Evolutionary conservation across 2,797 vertebrate species (phyloP), one percentile per base, ranked within the genome.

Genomic region (Pangasius mekongensis): DNA sequence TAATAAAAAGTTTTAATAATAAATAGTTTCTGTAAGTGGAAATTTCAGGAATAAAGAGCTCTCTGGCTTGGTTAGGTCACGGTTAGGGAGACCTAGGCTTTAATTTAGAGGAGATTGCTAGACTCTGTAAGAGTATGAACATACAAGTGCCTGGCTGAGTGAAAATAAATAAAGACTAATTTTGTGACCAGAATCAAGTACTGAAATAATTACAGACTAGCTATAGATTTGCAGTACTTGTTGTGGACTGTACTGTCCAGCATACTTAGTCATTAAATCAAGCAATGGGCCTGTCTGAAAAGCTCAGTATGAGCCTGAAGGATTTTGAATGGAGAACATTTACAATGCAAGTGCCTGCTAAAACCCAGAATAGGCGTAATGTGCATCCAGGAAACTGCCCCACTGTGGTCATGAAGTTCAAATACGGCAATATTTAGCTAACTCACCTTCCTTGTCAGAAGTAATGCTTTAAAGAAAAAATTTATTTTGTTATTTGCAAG

Each of bases 401-500:
- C 60, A 77, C 20, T 84, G 85, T 83, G 85, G 81, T 78, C 80
- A 54, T 83, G 60, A 22, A 56, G 74, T 66, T 58, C 49, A 52
- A 66, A 56, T 67, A 33, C 8, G 49, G 49, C 86, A 54, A 69
- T n/a, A 86, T 66, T 89, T 76, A 84, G 49, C 62, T 39, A 56
- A 69, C 54, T 86, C 82, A 56, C 83, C 20, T 36, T 54, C 10
- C 58, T 52, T 71, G 58, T 77, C 82, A 62, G 62, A 52, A 81
- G 58, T 69, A 81, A 77, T 60, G 14, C 56, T 62, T 87, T 62
- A 71, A 76, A 83, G 76, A 24, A 84, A 73, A 69, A 80, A 67
- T 77, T 30, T 16, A 86, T 89, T 83, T 82, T 54, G 81, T 60
- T 84, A 84, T 85, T 89, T 81, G 77, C 80, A 86, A 66, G 81